Conservation (phyloP, 2,113 vertebrate genomes). For the Myrmecophaga tridactyla region DNA sequence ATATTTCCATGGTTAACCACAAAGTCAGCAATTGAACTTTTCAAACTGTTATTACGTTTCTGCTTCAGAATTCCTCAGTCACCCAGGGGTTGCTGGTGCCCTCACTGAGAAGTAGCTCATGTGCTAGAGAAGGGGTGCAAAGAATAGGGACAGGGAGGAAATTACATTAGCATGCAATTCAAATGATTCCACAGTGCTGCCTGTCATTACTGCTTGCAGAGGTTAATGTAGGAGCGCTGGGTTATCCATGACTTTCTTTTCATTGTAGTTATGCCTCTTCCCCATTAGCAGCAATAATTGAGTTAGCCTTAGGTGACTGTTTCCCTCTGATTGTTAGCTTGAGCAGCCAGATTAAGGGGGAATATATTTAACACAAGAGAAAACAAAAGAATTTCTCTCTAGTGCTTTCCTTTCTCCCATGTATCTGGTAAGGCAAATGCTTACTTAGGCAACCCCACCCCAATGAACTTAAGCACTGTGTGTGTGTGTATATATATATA, state of each 20-base stretch:
- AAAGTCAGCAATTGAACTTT: neutral
- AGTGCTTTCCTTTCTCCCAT: neutral
- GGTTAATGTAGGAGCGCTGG: slow-evolving; percentile 59
- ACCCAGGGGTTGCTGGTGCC: neutral
- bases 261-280: slow-evolving; percentile 48
- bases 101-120: neutral
- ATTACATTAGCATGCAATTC: slow-evolving; percentile 37
- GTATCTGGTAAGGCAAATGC: slow-evolving; percentile 10
- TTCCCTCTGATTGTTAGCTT: slow-evolving; percentile 49
- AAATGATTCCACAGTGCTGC: neutral
- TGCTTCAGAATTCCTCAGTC: neutral
- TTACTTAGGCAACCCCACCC: neutral
- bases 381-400: slow-evolving; percentile 60
- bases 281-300: slow-evolving; percentile 69
- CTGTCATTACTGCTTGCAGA: slow-evolving; percentile 15
- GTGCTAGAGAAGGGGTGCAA: neutral
- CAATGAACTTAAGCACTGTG: neutral
- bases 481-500: too few species aligned
- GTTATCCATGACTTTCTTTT: slow-evolving; percentile 54
- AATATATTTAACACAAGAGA: slow-evolving; percentile 57
- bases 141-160: neutral
- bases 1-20: neutral
- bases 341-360: slow-evolving; percentile 57
- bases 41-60: neutral
- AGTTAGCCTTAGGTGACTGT: slow-evolving; percentile 67